phyloP scores from a whole-genome alignment of 2,888 invertebrate species.

The Lasioglossum morio region DNA sequence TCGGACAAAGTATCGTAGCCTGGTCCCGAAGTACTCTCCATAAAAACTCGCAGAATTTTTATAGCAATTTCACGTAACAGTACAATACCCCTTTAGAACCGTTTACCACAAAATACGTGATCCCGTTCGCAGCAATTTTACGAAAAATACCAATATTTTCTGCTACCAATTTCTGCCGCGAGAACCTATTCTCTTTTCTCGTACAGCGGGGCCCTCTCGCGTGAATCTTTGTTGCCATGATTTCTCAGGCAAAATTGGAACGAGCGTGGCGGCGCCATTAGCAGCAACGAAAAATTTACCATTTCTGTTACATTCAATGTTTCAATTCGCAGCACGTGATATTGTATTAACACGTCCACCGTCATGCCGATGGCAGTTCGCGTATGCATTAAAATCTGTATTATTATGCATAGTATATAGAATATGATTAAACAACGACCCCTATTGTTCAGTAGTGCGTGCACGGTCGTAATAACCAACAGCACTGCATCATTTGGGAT shows the following conservation, averaged over 20 bases:
- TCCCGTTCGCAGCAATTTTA: constrained; percentile 14
- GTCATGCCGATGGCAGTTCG: background rate
- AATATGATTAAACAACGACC: background rate
- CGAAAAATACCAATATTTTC: constrained; percentile 29
- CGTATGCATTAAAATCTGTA: background rate
- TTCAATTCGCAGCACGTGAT: background rate
- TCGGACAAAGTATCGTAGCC: background rate
- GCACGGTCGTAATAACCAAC: background rate
- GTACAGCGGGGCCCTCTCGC: background rate
- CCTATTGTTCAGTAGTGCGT: background rate
- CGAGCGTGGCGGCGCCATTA: background rate
- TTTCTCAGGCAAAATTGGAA: background rate
- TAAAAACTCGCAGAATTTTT: constrained; percentile 30
- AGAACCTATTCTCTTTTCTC: constrained; percentile 5
- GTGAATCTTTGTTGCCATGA: constrained; percentile 1
- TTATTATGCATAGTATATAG: background rate
- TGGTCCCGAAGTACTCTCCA: background rate
- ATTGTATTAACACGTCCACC: background rate
- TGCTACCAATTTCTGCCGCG: background rate
- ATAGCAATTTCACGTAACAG: constrained; percentile 9
- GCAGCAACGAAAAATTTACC: background rate
- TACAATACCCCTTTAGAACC: constrained; percentile 21
- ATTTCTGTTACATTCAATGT: background rate
- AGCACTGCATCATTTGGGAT: background rate
- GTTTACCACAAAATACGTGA: constrained; percentile 14